phyloP scores from a whole-genome alignment of 2,888 invertebrate genomes.

The Calameuta filiformis region DNA sequence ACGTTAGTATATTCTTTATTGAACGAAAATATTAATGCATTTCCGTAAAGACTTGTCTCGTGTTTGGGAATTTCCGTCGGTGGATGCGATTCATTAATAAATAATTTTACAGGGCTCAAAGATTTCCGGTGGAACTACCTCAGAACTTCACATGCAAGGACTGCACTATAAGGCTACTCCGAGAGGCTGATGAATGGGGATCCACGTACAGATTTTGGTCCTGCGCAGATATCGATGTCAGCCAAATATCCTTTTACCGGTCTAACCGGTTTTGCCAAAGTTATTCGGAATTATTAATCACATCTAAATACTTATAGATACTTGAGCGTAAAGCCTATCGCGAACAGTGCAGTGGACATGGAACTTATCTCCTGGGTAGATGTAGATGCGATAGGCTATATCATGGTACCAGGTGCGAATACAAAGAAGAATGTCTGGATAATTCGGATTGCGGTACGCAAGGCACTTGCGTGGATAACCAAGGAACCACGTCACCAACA shows the following conservation, averaged over 20 bases:
- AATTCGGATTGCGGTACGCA: conserved; percentile 88
- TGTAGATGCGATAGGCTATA: conserved; percentile 86
- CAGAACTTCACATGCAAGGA: conserved; percentile 85
- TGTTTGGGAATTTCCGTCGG: neutral
- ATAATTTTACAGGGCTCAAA: conserved; percentile 78
- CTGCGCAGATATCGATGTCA: conserved; percentile 92
- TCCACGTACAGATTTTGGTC: conserved; percentile 91
- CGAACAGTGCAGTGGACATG: conserved; percentile 88
- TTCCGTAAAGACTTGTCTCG: conserved; percentile 6
- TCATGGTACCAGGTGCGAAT: conserved; percentile 88
- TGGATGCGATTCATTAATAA: neutral
- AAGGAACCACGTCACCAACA: conserved; percentile 83
- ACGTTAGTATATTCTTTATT: conserved; percentile 76
- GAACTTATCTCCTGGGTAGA: conserved; percentile 80
- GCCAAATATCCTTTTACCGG: conserved; percentile 24
- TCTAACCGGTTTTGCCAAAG: too few relatives aligned
- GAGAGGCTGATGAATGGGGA: conserved; percentile 94
- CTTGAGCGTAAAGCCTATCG: conserved; percentile 77
- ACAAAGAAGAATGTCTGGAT: conserved; percentile 86
- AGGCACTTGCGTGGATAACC: conserved; percentile 86
- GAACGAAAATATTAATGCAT: neutral
- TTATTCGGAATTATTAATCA: neutral
- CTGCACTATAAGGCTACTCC: conserved; percentile 88
- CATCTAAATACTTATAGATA: conserved; percentile 41
- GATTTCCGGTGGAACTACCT: conserved; percentile 84